Base-by-base conservation (phyloP, 2,113 vertebrate genomes). In the Agapornis roseicollis region DNA sequence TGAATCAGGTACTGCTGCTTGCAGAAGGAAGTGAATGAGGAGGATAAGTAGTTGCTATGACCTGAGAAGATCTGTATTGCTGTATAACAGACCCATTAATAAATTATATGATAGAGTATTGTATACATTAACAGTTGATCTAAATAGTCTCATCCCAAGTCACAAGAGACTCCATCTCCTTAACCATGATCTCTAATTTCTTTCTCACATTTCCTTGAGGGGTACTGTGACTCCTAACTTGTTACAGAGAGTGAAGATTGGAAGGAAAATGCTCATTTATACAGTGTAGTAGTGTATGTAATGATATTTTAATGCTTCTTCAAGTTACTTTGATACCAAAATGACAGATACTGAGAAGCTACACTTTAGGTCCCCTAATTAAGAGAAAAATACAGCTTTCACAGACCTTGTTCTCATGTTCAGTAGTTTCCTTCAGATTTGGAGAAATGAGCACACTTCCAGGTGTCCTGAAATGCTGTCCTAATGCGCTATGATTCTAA, bases 1-100 rank as follows among this genome's bases (percentile, higher is more conserved):
- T 96, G 31, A 95, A 96, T 96, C 90, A 84, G 90, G 85, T 96
- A 85, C 73, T 93, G 80, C 90, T 93, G 88, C 88, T 90, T 81
- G 72, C 72, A 66, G 66, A 80, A 80, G 90, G 88, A 94, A 93
- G 69, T 96, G 90, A 95, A 96, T 94, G 95, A 95, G 90, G 27
- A 80, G 37, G 42, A 66, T 64, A 88, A 91, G 79, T 88, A 71
- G 69, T 28, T 93, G 47, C 19, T 74, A 71, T 71, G 64, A 82
- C 88, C 89, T 91, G 68, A 88, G 44, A 37, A 85, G 68, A 72
- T 82, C 14, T 66, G 18, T 77, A 80, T n/a, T 92, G 65, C 82
- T 69, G 25, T 81, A 41, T 78, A 64, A 64, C 47, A 76, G 47
- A 72, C 28, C 42, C 77, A 84, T 86, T 91, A 94, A 84, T 76